These are phyloP conservation scores for Papilio polyxenes DNA, from an alignment of 1,140 invertebrate species.

Conservation along the genomic window DNA sequence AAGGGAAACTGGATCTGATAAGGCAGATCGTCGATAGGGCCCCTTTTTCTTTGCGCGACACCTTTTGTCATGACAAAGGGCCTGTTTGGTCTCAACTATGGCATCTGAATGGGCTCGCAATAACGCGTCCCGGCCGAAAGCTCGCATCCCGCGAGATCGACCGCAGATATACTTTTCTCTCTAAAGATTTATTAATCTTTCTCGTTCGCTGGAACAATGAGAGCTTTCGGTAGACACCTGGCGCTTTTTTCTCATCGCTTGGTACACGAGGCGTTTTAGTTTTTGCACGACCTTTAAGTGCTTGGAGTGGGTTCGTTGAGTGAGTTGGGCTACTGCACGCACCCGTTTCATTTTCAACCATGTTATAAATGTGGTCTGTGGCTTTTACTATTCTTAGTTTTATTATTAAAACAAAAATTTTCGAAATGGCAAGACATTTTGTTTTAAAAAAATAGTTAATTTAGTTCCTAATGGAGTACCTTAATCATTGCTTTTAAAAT, in stretches of 20 bases:
- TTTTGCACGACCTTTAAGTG: slow-evolving; percentile 61
- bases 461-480: no score
- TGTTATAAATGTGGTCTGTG: neutral
- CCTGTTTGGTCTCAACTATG: slow-evolving; percentile 75
- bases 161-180: slow-evolving; percentile 72
- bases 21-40: slow-evolving; percentile 77
- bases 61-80: slow-evolving; percentile 79
- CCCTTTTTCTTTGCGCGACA: slow-evolving; percentile 79
- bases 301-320: slow-evolving; percentile 54
- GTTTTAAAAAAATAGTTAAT: neutral
- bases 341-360: slow-evolving; percentile 20
- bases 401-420: neutral
- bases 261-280: slow-evolving; percentile 61
- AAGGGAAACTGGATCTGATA: slow-evolving; percentile 79
- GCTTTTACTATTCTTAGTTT: neutral
- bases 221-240: slow-evolving; percentile 73
- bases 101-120: slow-evolving; percentile 78
- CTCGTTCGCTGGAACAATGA: slow-evolving; percentile 75
- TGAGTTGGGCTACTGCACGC: slow-evolving; percentile 50
- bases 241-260: slow-evolving; percentile 71
- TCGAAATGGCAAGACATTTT: neutral
- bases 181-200: slow-evolving; percentile 80
- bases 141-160: slow-evolving; percentile 76
- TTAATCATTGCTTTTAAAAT: no score
- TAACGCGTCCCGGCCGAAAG: slow-evolving; percentile 71